phyloP scores from a whole-genome alignment of 2,888 invertebrate species.

The Tuberolachnus salignus region DNA sequence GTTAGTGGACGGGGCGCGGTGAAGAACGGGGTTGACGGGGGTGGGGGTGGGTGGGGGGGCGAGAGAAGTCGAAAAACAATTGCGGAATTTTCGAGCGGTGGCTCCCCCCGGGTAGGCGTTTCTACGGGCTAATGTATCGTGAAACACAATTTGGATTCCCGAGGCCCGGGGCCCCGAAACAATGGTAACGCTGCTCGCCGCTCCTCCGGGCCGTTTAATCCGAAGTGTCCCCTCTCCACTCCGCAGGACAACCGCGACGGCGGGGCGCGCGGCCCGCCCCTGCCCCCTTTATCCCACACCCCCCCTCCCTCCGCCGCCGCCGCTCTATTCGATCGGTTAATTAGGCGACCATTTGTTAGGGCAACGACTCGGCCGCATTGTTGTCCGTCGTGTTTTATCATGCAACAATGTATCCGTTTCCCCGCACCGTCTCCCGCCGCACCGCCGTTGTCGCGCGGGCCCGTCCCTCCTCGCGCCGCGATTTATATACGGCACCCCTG shows the following conservation, averaged over 20 bases:
- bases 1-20: too few species aligned
- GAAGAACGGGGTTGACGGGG: too few species aligned
- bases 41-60: background rate
- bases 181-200: conserved; percentile 23
- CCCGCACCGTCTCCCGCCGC: background rate
- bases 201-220: conserved; percentile 11
- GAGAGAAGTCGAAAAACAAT: conserved; percentile 22
- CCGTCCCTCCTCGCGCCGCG: background rate
- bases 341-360: conserved; percentile 47
- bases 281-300: background rate
- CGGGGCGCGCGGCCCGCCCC: too few species aligned
- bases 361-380: conserved; percentile 39
- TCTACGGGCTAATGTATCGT: conserved; percentile 44
- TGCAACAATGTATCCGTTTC: conserved; percentile 48
- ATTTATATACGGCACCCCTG: background rate
- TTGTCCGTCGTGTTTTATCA: conserved; percentile 55
- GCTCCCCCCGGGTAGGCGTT: conserved; percentile 29
- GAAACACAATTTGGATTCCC: conserved; percentile 46
- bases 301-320: background rate
- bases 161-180: conserved; percentile 12
- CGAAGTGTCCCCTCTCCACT: conserved; percentile 4
- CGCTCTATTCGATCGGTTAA: conserved; percentile 47
- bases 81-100: conserved; percentile 16
- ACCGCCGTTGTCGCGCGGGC: conserved; percentile 21
- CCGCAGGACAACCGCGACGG: background rate